phyloP scores from a whole-genome alignment of 2,113 vertebrate genomes.

The Hippocampus barbouri region DNA sequence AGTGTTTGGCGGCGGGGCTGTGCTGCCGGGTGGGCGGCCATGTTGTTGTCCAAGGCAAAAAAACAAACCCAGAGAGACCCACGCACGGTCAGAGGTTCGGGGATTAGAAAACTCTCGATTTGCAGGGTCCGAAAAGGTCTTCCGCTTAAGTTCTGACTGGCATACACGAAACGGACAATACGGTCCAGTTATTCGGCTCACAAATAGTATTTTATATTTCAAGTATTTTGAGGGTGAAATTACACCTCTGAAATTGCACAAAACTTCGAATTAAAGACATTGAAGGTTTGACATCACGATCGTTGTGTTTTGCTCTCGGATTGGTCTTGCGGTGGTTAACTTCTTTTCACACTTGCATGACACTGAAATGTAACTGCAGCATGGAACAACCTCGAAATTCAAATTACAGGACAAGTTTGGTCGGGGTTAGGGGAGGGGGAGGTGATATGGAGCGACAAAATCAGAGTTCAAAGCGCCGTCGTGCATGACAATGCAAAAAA shows the following conservation, averaged over 20 bases:
- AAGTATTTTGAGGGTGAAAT: not conserved
- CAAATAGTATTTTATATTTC: not conserved
- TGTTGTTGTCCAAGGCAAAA: constrained; percentile 3
- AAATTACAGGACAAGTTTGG: not conserved
- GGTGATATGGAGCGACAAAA: no score
- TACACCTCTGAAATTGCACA: not conserved
- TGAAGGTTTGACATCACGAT: no score
- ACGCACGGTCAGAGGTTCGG: constrained; percentile 28
- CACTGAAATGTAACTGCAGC: no score
- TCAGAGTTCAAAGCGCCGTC: no score
- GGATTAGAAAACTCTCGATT: constrained; percentile 18
- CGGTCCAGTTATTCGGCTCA: not conserved
- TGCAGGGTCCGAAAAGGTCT: constrained; percentile 4
- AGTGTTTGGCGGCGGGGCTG: constrained; percentile 32
- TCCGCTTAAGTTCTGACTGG: not conserved
- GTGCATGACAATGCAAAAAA: no score
- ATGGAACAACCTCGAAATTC: not conserved
- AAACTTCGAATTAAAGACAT: not conserved
- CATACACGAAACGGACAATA: not conserved
- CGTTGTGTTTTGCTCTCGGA: no score
- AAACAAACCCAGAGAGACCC: constrained; percentile 3
- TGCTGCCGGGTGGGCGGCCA: not conserved
- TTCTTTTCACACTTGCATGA: no score
- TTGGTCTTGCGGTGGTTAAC: no score
- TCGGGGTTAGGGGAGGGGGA: no score